phyloP scores from a whole-genome alignment of 2,797 vertebrate species.

The Psittacula derbiana region DNA sequence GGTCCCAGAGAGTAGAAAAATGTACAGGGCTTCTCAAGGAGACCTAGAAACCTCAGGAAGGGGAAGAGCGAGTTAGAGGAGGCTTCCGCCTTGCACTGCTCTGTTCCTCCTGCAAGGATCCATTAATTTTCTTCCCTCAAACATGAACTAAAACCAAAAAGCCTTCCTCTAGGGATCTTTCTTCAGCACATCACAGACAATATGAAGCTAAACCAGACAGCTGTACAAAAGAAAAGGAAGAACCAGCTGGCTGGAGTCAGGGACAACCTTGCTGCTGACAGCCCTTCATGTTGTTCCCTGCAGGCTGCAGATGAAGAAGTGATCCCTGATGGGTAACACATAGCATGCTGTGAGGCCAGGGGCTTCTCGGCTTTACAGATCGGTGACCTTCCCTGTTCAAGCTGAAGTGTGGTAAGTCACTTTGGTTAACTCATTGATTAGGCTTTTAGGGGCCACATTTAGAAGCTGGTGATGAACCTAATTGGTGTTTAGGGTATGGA shows the following conservation, averaged over 20 bases:
- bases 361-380: not conserved
- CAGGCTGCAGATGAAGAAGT: not conserved
- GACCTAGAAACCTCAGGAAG: not conserved
- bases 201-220: not conserved
- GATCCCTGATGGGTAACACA: rapidly evolving
- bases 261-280: not conserved
- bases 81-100: not conserved
- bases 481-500: not conserved
- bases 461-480: not conserved
- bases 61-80: not conserved
- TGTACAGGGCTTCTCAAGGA: rapidly evolving
- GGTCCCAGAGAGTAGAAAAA: not conserved
- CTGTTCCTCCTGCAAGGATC: not conserved
- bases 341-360: rapidly evolving
- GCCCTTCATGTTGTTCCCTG: rapidly evolving
- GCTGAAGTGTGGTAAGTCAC: not conserved
- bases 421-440: not conserved
- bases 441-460: not conserved
- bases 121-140: not conserved
- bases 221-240: not conserved
- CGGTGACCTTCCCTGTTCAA: not conserved
- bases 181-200: not conserved
- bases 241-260: not conserved
- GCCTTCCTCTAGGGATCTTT: not conserved
- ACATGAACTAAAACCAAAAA: not conserved